Base-by-base conservation (phyloP, 2,797 vertebrate genomes). In the Psittacula derbiana region DNA sequence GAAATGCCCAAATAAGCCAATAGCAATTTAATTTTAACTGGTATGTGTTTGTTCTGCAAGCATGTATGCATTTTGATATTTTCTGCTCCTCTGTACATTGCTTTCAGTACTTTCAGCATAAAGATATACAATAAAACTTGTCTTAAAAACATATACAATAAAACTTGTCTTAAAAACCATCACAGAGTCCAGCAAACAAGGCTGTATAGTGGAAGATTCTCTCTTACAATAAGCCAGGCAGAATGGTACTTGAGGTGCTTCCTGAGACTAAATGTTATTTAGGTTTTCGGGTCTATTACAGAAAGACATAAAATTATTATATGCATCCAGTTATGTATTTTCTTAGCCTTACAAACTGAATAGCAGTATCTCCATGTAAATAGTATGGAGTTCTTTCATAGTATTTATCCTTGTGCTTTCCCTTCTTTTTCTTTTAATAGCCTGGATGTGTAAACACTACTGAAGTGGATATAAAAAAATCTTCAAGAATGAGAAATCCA, bases 391-490 rank as follows among this genome's bases (percentile, higher is more conserved):
- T 73, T 85, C 43, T 43, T 58, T 57, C 10, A 13, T 47, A 80
- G 66, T 82, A 78, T 41, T 91, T 76, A 92, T 50, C 30, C 38
- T 82, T 72, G n/a, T 78, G 44, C 46, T 89, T 86, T 81, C n/a
- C n/a, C 90, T 82, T 94, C 53, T 93, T 79, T 95, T 49, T 92
- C 70, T 97, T 93, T 86, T 96, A 95, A 92, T 82, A 99, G 99
- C 99, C 99, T 95, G 99, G 99, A 92, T 99, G 99, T 98, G 99
- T 99, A 97, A 99, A 99, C 96, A 99, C 99, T 53, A 99, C 99
- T 50, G 99, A 99, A 98, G 99, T 99, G 87, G 99, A 99, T 98
- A 99, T 99, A 96, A 99, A 99, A 98, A 99, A 99, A 93, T 99
- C 99, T 64, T 99, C 99, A 95, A 98, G 99, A 98, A 99, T 99